Evolutionary conservation across 2,888 invertebrate species (phyloP).

Genomic region (Rapana venosa): DNA sequence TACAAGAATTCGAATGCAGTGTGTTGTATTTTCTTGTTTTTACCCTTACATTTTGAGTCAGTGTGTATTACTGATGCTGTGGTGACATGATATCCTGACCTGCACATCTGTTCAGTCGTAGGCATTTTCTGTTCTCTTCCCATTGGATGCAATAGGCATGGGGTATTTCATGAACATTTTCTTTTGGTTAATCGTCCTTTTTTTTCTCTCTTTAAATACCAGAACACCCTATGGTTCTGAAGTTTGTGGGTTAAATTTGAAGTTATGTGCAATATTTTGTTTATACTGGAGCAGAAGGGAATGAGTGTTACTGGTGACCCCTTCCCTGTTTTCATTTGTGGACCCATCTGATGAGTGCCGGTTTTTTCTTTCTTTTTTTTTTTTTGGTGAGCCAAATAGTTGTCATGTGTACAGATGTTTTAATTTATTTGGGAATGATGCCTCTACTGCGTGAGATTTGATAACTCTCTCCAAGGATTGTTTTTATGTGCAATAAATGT

Average conservation of each 20-base stretch:
- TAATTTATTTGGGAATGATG: conserved; percentile 43
- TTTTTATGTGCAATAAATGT: conserved; percentile 47
- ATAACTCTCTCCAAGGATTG: conserved; percentile 42
- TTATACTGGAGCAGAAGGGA: background rate
- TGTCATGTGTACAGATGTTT: conserved; percentile 31
- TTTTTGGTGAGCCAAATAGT: background rate
- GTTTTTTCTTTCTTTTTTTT: background rate
- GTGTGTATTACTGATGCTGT: too few species aligned
- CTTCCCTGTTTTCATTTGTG: background rate
- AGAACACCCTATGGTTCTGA: background rate
- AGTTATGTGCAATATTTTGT: background rate
- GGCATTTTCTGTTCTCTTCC: background rate
- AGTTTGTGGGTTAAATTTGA: background rate
- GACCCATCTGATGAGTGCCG: conserved; percentile 8
- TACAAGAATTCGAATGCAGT: background rate
- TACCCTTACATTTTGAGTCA: too few species aligned
- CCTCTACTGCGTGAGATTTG: conserved; percentile 41
- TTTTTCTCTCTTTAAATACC: background rate
- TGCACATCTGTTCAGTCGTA: background rate
- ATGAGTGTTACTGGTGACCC: background rate
- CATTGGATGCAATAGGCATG: background rate
- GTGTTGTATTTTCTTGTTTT: background rate
- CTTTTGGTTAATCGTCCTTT: background rate
- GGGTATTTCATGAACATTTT: background rate
- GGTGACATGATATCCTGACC: background rate